Conservation (phyloP, 2,888 invertebrate genomes). For the Calephelis perditalis region DNA sequence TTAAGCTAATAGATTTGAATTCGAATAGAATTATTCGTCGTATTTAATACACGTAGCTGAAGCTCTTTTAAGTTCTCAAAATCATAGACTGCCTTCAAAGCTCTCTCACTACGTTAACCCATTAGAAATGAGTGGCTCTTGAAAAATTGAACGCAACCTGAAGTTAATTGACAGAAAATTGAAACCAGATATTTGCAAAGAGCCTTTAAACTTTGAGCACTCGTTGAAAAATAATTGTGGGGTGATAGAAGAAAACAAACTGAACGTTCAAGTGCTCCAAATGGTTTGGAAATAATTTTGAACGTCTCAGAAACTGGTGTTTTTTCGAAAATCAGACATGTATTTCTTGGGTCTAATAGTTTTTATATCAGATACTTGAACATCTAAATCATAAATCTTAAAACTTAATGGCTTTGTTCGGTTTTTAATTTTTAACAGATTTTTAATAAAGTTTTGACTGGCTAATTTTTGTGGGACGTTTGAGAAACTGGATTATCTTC, state of each 20-base stretch:
- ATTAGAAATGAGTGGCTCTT: conserved; percentile 59
- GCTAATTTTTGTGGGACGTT: no score
- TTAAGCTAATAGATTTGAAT: no score
- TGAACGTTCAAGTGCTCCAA: not conserved
- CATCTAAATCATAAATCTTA: no score
- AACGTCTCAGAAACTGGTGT: no score
- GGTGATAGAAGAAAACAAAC: conserved; percentile 2
- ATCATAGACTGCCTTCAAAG: conserved; percentile 27
- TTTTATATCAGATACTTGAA: no score
- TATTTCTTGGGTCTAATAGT: no score
- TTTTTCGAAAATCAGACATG: no score
- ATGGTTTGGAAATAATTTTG: not conserved
- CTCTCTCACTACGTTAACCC: conserved; percentile 43
- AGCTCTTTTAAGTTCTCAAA: conserved; percentile 23
- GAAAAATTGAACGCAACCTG: conserved; percentile 55
- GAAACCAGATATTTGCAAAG: conserved; percentile 50
- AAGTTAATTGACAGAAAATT: conserved; percentile 63
- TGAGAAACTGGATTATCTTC: no score
- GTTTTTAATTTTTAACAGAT: no score
- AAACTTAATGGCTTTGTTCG: no score
- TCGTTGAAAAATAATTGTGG: conserved; percentile 18
- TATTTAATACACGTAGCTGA: not conserved
- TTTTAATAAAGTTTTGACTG: no score
- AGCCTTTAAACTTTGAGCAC: conserved; percentile 37
- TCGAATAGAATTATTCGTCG: not conserved